Evolutionary conservation across 2,113 vertebrate genomes (phyloP), one percentile per base, ranked within the genome.

Genomic region (Propithecus coquereli): DNA sequence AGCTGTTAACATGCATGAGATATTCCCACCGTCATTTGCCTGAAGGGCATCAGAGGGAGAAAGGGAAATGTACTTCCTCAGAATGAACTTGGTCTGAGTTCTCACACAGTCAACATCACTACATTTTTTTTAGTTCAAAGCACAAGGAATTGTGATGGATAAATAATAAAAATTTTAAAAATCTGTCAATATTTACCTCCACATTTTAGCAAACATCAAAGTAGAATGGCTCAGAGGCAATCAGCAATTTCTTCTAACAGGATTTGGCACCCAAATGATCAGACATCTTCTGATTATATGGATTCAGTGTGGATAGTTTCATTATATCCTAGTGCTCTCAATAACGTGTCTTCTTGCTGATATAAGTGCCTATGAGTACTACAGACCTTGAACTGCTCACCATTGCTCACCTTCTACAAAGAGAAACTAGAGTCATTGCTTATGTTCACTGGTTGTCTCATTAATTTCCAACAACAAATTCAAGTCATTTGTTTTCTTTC

Each of bases 1-100:
- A 57, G 57, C 68, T 89, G 87, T 81, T 83, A 89, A 91, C 93
- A 84, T 89, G 91, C 86, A 45, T 84, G 82, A 97, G 85, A 83
- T 86, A 86, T n/a, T 73, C 68, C 87, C 47, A 76, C 54, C 83
- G 63, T 89, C 85, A 93, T 91, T 94, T 87, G 81, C 86, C 96
- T 90, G 59, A 95, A 97, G 79, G 86, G 50, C 82, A 90, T 93
- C 34, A 94, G 34, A 93, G 85, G 68, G 70, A 92, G 30, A 84
- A 57, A 70, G 50, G 63, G 3, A 90, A 97, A 88, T 50, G 8
- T 27, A 95, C 32, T 76, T 90, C 66, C 47, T 88, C 22, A 52
- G 65, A 80, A 59, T 77, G 7, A 96, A 77, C 18, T 87, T 52
- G 57, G n/a, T 90, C 83, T 71, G 80, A 79, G 43, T 74, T 90